Percentiles rank a stretch among this genome's conserved stretches.
These are phyloP conservation scores for Amblyraja radiata DNA, from an alignment of 2,797 vertebrate species.

Conservation along the genomic window DNA sequence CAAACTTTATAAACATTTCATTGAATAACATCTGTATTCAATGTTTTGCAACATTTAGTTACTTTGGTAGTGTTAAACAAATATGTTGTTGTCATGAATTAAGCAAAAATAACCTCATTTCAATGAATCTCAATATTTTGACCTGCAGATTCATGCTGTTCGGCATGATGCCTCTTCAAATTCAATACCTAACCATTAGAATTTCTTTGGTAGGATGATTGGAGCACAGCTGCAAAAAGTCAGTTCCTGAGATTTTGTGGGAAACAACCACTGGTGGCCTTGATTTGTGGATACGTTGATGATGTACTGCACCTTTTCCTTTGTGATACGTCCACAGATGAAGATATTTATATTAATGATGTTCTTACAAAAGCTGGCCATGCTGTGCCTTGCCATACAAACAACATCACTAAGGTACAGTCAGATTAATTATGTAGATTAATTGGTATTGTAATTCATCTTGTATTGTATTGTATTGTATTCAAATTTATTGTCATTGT, in stretches of 20 bases:
- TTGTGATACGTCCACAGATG: slow-evolving; percentile 75
- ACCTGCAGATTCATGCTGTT: background rate
- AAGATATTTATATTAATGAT: slow-evolving; percentile 76
- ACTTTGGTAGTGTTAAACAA: no score
- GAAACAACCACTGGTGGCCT: slow-evolving; percentile 70
- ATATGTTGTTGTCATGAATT: background rate
- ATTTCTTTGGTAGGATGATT: slow-evolving; percentile 56
- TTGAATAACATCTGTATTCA: no score
- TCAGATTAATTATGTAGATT: background rate
- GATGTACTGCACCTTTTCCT: slow-evolving; percentile 78
- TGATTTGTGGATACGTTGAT: slow-evolving; percentile 67
- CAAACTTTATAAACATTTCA: no score
- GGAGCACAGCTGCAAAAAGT: slow-evolving; percentile 65
- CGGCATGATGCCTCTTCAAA: background rate
- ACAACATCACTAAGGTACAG: slow-evolving; percentile 46
- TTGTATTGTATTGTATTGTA: no score
- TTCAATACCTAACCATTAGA: background rate
- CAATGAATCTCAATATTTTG: background rate
- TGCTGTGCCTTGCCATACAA: slow-evolving; percentile 51
- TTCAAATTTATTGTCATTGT: no score
- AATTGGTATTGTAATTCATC: background rate
- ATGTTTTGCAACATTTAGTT: no score
- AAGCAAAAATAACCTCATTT: background rate
- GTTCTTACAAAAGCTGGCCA: slow-evolving; percentile 64
- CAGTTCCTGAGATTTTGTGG: slow-evolving; percentile 69